Conservation (phyloP, 2,113 vertebrate genomes). For the Steatornis caripensis region DNA sequence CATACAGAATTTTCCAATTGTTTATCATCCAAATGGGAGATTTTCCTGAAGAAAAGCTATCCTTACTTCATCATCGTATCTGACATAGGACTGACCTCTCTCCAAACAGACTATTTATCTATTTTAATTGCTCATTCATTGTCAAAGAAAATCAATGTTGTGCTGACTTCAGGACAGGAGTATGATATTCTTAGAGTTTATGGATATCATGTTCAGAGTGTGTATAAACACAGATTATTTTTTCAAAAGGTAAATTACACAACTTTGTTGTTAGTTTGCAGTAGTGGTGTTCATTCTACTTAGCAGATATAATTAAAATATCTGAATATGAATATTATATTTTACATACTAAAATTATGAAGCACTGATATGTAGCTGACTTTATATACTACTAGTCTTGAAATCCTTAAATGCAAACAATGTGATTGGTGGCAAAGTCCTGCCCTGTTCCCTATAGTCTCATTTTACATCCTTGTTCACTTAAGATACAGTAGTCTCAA, state of each 20-base stretch:
- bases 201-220: conserved; percentile 12
- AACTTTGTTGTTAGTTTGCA: not conserved
- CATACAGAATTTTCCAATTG: conserved; percentile 56
- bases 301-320: not conserved
- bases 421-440: not conserved
- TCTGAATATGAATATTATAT: not conserved
- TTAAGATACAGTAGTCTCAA: not conserved
- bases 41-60: conserved; percentile 49
- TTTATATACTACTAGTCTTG: not conserved
- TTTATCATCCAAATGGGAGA: conserved; percentile 35
- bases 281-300: not conserved
- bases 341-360: not conserved
- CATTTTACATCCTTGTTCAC: not conserved
- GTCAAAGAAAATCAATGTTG: conserved; percentile 46
- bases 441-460: not conserved
- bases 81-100: conserved; percentile 22
- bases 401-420: not conserved
- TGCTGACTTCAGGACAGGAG: conserved; percentile 23
- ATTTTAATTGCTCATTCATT: conserved; percentile 52
- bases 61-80: conserved; percentile 52
- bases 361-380: not conserved
- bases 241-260: conserved; percentile 13
- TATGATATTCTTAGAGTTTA: conserved; percentile 40
- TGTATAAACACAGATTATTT: not conserved
- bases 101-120: conserved; percentile 26